Evolutionary conservation across 2,113 vertebrate species (phyloP), one percentile per base, ranked within the genome.

Genomic region (Saccopteryx bilineata): DNA sequence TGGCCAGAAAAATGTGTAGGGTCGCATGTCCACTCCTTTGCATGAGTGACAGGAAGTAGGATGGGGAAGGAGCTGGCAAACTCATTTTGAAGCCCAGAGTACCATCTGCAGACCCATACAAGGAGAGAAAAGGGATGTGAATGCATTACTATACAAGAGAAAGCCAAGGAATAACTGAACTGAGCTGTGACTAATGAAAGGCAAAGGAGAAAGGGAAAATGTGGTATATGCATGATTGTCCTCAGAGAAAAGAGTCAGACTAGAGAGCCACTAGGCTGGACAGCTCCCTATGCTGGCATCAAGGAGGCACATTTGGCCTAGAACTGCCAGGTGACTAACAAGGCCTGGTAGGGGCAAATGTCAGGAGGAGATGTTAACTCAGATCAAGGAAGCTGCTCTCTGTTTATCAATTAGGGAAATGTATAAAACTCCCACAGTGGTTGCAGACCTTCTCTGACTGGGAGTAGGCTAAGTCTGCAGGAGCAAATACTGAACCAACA

Each of bases 171-270:
- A 39, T 83, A 91, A 48, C 5, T 31, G 5, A 81, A 76, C 71
- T 71, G 71, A 74, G 81, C 52, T 71, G 75, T 23, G 78, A 60
- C 1, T 60, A 54, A 19, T 3, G 28, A 88, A 39, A 46, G 52
- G 6, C 7, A 84, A 83, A 94, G 68, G 31, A 33, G 5, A 83
- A 63, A 52, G 46, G 21, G 33, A 3, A 52, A 71, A 31, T 7
- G 11, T 8, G 48, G 15, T 5, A 18, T 4, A 11, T 6, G 26
- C 1, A 1, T 17, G 28, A 68, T 10, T 11, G 8, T n/a, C 61
- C 18, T 3, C 48, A 79, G 56, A n/a, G 28, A 56, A 80, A 54
- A 72, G 81, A 50, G 19, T 60, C 1, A 14, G 80, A 11, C 17
- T 2, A 23, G 48, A 63, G 0, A 50, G 81, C 39, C 91, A 23